Conservation (phyloP, 2,113 vertebrate species). For the Ciconia boyciana region DNA sequence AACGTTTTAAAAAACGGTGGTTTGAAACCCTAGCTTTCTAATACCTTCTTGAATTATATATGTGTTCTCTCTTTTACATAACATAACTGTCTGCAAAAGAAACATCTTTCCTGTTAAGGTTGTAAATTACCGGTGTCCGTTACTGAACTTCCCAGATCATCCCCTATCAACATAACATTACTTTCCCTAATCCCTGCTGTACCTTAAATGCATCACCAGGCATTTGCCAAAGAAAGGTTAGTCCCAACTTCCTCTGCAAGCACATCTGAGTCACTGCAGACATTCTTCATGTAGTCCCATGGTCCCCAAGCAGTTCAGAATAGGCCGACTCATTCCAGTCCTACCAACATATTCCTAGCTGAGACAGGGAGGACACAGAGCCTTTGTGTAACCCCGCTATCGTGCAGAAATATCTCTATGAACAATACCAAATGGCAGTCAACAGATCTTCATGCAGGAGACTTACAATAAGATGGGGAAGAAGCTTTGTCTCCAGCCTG, state of each 20-base stretch:
- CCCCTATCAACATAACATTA: background rate
- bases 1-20: background rate
- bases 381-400: background rate
- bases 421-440: background rate
- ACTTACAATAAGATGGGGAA: background rate
- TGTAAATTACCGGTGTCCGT: background rate
- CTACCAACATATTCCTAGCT: background rate
- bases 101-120: background rate
- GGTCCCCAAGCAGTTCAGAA: background rate
- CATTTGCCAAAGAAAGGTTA: background rate
- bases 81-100: background rate
- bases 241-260: background rate
- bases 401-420: background rate
- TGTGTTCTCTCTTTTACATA: background rate
- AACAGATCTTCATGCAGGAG: background rate
- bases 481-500: background rate
- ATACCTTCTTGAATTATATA: background rate
- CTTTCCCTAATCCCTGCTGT: background rate
- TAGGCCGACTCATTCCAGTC: background rate
- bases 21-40: slow-evolving; percentile 5
- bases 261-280: background rate
- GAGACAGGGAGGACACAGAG: background rate
- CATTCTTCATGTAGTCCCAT: rapidly evolving
- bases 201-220: background rate
- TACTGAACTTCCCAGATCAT: background rate